These are phyloP conservation scores for Nezara viridula DNA, from an alignment of 2,888 invertebrate genomes.

Conservation along the genomic window DNA sequence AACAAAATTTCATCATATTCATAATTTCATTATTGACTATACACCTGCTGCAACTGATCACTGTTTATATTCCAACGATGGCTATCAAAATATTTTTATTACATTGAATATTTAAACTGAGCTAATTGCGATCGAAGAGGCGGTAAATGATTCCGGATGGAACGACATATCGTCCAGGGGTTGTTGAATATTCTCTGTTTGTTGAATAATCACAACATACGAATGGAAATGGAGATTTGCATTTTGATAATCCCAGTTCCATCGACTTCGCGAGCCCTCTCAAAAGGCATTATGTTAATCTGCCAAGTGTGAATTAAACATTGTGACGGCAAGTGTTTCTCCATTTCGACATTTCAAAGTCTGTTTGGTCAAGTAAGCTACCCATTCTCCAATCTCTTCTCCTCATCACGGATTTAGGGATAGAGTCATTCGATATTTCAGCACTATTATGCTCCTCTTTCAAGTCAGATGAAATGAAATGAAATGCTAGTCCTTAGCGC, in stretches of 20 bases:
- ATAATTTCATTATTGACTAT: too few relatives aligned
- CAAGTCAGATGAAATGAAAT: neutral
- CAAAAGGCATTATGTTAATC: constrained; percentile 35
- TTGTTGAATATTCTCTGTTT: constrained; percentile 19
- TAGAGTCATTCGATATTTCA: neutral
- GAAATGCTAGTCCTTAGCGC: too few relatives aligned
- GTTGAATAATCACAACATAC: constrained; percentile 40
- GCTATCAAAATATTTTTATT: neutral
- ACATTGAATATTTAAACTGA: neutral
- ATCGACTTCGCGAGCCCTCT: constrained; percentile 2
- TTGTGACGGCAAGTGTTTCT: constrained; percentile 23
- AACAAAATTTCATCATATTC: too few relatives aligned
- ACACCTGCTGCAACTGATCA: too few relatives aligned
- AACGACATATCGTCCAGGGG: neutral
- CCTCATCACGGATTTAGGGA: neutral
- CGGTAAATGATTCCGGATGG: neutral
- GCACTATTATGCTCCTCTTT: neutral
- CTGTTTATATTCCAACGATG: neutral
- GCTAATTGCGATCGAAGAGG: constrained; percentile 8
- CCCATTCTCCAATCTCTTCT: neutral
- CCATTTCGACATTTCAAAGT: constrained; percentile 37
- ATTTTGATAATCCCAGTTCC: constrained; percentile 33
- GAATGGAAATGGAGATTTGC: constrained; percentile 25
- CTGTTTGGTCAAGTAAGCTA: constrained; percentile 10
- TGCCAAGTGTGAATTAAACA: neutral